Conservation (phyloP, 2,113 vertebrate species). For the Myrmophylax atrothorax region DNA sequence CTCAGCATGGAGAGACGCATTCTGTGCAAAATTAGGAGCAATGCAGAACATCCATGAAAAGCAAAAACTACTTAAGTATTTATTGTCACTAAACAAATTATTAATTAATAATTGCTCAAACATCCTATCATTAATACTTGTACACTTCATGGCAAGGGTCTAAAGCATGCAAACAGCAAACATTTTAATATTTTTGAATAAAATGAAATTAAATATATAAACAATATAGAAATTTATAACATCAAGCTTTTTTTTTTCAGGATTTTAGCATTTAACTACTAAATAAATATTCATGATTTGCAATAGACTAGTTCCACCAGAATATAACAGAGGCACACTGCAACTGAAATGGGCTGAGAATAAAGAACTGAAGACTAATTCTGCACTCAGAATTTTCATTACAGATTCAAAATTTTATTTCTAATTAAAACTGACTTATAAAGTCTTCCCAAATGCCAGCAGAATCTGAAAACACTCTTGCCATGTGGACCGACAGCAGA, state of each 20-base stretch:
- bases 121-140: not conserved
- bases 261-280: not conserved
- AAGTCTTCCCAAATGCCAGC: not conserved
- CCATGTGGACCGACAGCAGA: not conserved
- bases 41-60: not conserved
- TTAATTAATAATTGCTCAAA: not conserved
- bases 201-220: not conserved
- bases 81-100: not conserved
- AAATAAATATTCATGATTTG: not conserved
- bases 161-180: not conserved
- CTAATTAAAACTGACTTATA: constrained; percentile 4
- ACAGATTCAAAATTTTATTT: not conserved
- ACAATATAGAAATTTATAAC: not conserved
- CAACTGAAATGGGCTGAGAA: not conserved
- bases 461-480: not conserved
- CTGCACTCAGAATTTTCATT: not conserved
- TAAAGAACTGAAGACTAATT: not conserved
- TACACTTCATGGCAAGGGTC: not conserved
- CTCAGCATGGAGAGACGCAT: not conserved
- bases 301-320: not conserved
- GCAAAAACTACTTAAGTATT: not conserved
- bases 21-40: not conserved
- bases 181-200: not conserved
- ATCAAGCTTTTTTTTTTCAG: not conserved
- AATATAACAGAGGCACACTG: not conserved